Conservation (phyloP, 2,888 invertebrate species). For the Pammene fasciana region DNA sequence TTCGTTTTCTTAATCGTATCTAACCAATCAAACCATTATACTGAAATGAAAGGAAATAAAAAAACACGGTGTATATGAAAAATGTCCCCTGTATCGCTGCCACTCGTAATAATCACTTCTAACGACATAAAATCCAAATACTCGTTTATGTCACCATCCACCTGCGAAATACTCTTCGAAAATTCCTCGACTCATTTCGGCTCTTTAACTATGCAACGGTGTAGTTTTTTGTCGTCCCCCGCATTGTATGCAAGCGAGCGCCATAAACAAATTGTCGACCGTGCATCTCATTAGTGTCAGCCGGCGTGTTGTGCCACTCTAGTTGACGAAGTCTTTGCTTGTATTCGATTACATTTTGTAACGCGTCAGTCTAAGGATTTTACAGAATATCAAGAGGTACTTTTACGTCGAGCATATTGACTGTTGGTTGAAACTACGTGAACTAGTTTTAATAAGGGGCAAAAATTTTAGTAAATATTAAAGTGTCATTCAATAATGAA, state of each 20-base stretch:
- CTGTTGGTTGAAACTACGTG: too few species aligned
- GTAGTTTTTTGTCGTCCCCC: constrained; percentile 33
- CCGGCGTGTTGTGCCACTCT: constrained; percentile 18
- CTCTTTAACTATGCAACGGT: constrained; percentile 30
- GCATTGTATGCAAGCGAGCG: constrained; percentile 55
- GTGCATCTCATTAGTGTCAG: constrained; percentile 58
- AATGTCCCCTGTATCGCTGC: too few species aligned
- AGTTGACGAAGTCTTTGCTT: constrained; percentile 26
- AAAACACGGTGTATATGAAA: too few species aligned
- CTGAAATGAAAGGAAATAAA: too few species aligned
- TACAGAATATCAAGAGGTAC: not conserved
- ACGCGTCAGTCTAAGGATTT: constrained; percentile 40
- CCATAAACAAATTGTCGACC: constrained; percentile 64
- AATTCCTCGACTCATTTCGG: constrained; percentile 22
- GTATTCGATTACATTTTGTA: constrained; percentile 55
- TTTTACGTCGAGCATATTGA: too few species aligned
- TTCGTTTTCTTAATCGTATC: too few species aligned
- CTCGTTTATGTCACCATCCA: constrained; percentile 2
- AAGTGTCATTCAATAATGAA: too few species aligned
- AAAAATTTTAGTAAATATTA: too few species aligned
- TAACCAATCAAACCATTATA: too few species aligned
- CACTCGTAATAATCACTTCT: not conserved
- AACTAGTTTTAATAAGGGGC: too few species aligned
- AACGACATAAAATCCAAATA: constrained; percentile 2
- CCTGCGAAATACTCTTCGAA: constrained; percentile 6